phyloP scores from a whole-genome alignment of 2,797 vertebrate species.

The Spea hammondii region DNA sequence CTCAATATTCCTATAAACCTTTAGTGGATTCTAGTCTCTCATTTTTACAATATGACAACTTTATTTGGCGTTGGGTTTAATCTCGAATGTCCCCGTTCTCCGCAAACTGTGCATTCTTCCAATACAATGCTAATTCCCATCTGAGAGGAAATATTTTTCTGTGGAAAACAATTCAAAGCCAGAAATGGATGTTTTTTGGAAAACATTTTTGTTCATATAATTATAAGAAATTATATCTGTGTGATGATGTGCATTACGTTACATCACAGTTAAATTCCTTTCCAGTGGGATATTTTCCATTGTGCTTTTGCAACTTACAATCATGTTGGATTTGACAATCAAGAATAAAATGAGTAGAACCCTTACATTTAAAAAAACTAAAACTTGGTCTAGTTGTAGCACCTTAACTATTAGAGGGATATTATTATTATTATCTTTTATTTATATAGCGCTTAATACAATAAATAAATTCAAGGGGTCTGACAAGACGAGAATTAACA shows the following conservation, averaged over 20 bases:
- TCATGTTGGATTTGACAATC: not conserved
- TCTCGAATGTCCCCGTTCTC: conserved; percentile 20
- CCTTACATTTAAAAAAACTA: too few relatives aligned
- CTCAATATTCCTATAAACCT: conserved; percentile 29
- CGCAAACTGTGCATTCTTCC: conserved; percentile 16
- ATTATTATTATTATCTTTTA: too few relatives aligned
- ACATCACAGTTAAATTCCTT: not conserved
- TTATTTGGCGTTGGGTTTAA: not conserved
- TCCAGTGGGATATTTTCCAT: not conserved
- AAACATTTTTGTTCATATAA: not conserved
- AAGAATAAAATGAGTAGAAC: too few relatives aligned
- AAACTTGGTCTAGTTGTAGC: too few relatives aligned
- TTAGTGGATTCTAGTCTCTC: not conserved
- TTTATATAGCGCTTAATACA: too few relatives aligned
- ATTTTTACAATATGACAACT: not conserved
- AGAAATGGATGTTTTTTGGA: not conserved
- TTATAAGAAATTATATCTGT: not conserved
- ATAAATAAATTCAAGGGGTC: too few relatives aligned
- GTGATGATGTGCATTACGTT: not conserved
- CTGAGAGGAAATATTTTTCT: not conserved
- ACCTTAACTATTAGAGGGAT: too few relatives aligned
- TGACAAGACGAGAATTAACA: too few relatives aligned
- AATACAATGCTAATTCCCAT: conserved; percentile 21
- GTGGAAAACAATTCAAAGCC: conserved; percentile 21
- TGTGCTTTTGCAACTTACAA: not conserved